Base-by-base conservation (phyloP, 2,888 invertebrate genomes). In the Lithophane socia region DNA sequence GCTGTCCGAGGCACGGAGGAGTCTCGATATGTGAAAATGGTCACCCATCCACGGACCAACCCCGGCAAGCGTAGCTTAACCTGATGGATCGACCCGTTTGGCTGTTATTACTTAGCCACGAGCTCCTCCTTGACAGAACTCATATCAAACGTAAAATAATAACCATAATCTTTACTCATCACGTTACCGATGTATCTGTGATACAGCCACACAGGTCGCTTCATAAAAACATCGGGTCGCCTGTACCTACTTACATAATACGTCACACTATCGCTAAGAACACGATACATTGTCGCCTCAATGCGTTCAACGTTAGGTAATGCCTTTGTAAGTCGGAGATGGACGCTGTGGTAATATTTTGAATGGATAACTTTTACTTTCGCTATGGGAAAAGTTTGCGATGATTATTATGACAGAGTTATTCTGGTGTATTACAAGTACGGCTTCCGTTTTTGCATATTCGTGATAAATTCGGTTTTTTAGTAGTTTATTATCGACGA, bases 321-420 rank as follows among this genome's bases (percentile, higher is more conserved):
- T n/a, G 3, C 37, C 52, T 65, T 76, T 69, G 77, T 64, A 2
- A 84, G 16, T 29, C 66, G 29, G 69, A 67, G 80, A 85, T 83
- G 84, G 80, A 81, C 75, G 47, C 13, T 44, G 71, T 16, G 49
- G 69, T 70, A 21, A 69, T 24, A 73, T 69, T 77, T 73, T 77
- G 42, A 77, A 75, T 76, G 71, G 16, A 44, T 60, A 56, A 75
- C 80, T 87, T 87, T 82, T 82, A 88, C 88, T 88, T 88, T 87
- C 77, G 73, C 70, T 61, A 73, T 87, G 88, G 76, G 88, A 88
- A 84, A 76, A 70, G 61, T 79, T 68, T 63, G 75, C 70, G 69
- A 70, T 77, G 72, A 66, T 79, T 82, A 85, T 86, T 84, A 75
- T 77, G 79, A 73, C 72, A 56, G 73, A 73, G 66, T 65, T 83